These are phyloP conservation scores for Metopia argyrocephala DNA, from an alignment of 2,888 invertebrate genomes.

Conservation along the genomic window DNA sequence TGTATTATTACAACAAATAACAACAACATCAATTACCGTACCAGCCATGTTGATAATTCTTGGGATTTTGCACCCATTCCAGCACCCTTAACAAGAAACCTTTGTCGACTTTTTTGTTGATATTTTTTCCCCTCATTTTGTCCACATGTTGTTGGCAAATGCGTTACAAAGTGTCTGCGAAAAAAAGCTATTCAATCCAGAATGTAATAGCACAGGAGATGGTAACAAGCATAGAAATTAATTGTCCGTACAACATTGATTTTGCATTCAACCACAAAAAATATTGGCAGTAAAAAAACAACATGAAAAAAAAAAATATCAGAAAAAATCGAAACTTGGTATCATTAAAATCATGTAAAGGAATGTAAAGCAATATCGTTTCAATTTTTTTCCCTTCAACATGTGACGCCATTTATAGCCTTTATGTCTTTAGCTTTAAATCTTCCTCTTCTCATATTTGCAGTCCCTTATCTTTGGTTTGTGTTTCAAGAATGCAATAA, in stretches of 20 bases:
- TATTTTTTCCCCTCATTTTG: not conserved
- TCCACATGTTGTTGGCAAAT: not conserved
- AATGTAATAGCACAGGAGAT: not conserved
- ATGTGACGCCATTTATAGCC: slow-evolving; percentile 21
- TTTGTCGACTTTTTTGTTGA: slow-evolving; percentile 4
- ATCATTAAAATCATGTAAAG: slow-evolving; percentile 21
- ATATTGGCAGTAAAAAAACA: not conserved
- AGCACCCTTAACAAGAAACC: slow-evolving; percentile 34
- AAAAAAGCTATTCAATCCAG: not conserved
- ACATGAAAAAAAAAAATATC: not conserved
- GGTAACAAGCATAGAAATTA: slow-evolving; percentile 58
- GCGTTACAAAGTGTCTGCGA: not conserved
- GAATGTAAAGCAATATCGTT: slow-evolving; percentile 38
- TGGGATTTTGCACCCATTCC: not conserved
- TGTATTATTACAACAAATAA: slow-evolving; percentile 51
- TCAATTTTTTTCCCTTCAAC: slow-evolving; percentile 9
- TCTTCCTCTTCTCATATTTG: not conserved
- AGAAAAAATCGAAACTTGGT: too few relatives aligned
- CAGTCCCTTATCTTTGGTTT: slow-evolving; percentile 9
- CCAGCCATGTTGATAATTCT: slow-evolving; percentile 41
- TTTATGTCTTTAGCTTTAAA: slow-evolving; percentile 2
- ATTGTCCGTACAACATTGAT: slow-evolving; percentile 65
- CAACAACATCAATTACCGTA: slow-evolving; percentile 59
- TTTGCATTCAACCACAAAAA: slow-evolving; percentile 60
- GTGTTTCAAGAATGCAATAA: slow-evolving; percentile 22